These are phyloP conservation scores for Pipistrellus kuhlii DNA, from an alignment of 2,797 vertebrate genomes.

Conservation along the genomic window DNA sequence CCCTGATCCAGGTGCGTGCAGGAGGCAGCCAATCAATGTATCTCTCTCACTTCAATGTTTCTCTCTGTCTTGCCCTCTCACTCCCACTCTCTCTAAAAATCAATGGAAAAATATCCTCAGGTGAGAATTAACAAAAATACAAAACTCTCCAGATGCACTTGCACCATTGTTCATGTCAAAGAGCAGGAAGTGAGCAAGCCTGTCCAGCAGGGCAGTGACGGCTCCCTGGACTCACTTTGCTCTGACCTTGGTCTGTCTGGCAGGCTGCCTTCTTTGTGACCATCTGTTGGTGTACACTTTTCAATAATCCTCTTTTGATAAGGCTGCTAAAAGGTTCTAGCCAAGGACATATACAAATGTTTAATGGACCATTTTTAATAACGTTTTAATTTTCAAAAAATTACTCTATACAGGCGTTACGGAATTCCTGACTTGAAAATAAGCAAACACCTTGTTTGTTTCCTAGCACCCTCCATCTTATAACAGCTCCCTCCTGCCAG, in stretches of 20 bases:
- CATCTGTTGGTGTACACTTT: background rate
- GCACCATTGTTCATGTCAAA: background rate
- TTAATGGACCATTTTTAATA: background rate
- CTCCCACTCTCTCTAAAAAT: too few species aligned
- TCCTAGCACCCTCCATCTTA: slow-evolving; percentile 58
- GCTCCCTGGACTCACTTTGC: background rate
- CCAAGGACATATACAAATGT: slow-evolving; percentile 31
- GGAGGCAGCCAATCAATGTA: too few species aligned
- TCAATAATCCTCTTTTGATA: slow-evolving; percentile 2
- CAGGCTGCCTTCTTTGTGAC: background rate
- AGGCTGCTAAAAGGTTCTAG: slow-evolving; percentile 2
- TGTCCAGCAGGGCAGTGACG: background rate
- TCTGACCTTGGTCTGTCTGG: background rate
- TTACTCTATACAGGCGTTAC: background rate
- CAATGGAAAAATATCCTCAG: too few species aligned
- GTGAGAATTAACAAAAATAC: too few species aligned
- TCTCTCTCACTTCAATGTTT: too few species aligned
- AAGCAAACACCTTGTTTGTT: slow-evolving; percentile 65
- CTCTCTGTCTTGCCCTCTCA: too few species aligned
- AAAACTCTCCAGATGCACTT: background rate
- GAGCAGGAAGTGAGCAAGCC: background rate
- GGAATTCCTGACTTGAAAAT: slow-evolving; percentile 64
- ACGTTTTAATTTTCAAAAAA: slow-evolving; percentile 21
- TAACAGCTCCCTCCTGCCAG: slow-evolving; percentile 59
- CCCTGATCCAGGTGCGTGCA: too few species aligned